phyloP scores from a whole-genome alignment of 2,113 vertebrate genomes.

The Ploceus nigricollis region DNA sequence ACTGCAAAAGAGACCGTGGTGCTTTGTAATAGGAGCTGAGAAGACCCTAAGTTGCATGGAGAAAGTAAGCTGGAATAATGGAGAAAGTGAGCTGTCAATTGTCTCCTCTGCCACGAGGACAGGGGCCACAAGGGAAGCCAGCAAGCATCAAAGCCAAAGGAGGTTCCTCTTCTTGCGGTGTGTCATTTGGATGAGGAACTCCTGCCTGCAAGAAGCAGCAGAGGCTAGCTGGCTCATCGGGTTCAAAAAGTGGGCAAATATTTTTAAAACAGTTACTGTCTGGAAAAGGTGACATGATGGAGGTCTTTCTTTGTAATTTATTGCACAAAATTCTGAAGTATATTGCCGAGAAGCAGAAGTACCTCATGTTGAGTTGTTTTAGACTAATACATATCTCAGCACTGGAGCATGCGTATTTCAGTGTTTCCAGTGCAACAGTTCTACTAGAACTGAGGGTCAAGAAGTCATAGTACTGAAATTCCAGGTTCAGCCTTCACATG shows the following conservation, averaged over 20 bases:
- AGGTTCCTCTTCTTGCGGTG: not conserved
- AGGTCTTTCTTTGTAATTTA: not conserved
- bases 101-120: not conserved
- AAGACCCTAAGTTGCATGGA: not conserved
- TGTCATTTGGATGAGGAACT: not conserved
- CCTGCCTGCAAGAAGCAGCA: not conserved
- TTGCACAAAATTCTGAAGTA: not conserved
- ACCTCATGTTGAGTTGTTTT: not conserved
- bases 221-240: not conserved
- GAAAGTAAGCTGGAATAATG: not conserved
- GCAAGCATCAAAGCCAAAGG: not conserved
- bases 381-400: not conserved
- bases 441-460: not conserved
- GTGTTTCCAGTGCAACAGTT: not conserved
- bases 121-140: not conserved
- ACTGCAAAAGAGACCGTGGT: fast-evolving
- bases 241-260: not conserved
- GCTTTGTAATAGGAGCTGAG: not conserved
- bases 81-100: not conserved
- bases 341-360: not conserved
- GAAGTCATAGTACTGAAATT: not conserved
- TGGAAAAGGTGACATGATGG: not conserved
- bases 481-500: not conserved
- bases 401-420: not conserved
- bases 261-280: not conserved